Conservation (phyloP, 2,797 vertebrate species). For the Notoglanidium macrostoma region DNA sequence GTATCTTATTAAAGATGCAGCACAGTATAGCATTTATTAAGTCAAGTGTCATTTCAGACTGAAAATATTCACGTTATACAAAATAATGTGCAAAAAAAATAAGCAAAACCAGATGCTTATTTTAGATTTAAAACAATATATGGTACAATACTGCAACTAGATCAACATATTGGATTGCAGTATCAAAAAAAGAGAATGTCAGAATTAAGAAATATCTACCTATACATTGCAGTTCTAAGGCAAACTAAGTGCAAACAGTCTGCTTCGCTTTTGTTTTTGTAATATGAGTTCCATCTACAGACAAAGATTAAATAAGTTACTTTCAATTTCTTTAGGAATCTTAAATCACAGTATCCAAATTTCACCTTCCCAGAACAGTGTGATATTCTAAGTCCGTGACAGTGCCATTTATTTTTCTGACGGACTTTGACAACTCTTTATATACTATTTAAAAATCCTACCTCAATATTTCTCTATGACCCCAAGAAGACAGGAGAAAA, state of each 20-base stretch:
- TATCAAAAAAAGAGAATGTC: background rate
- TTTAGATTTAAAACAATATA: background rate
- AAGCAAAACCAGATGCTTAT: background rate
- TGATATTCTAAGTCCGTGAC: background rate
- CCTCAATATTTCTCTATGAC: background rate
- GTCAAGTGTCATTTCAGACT: background rate
- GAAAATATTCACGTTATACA: background rate
- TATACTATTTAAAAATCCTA: background rate
- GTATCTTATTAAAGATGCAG: background rate
- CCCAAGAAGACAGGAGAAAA: constrained; percentile 42
- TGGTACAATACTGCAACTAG: background rate
- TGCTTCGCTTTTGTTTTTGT: background rate
- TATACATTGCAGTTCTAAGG: background rate
- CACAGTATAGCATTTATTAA: background rate
- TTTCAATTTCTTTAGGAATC: background rate
- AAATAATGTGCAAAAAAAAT: too few species aligned
- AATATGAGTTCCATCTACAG: background rate
- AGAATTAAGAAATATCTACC: background rate
- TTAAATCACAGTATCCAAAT: background rate
- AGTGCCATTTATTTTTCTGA: background rate
- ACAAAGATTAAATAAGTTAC: background rate
- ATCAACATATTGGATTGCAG: background rate
- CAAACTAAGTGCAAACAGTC: background rate
- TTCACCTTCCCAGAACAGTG: background rate
- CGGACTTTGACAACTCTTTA: background rate